A percentile compares a stretch with the other conserved stretches of the same genome.
Conservation (phyloP, 2,113 vertebrate genomes). For the Platysternon megacephalum region DNA sequence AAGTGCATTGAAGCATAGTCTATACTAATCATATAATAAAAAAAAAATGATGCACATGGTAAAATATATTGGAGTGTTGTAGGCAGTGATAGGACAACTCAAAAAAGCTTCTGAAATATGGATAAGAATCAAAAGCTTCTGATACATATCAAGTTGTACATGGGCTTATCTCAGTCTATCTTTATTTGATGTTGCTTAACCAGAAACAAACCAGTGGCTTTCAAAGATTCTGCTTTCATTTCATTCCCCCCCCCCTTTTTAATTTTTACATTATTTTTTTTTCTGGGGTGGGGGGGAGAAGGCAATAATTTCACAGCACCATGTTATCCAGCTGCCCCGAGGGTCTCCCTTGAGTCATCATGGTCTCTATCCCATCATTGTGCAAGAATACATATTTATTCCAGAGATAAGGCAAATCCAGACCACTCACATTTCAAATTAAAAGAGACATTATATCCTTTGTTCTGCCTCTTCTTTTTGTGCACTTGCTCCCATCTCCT, state of each 20-base stretch:
- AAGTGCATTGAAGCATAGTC: not conserved
- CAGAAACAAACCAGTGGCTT: not conserved
- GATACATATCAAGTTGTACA: not conserved
- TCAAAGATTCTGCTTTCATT: not conserved
- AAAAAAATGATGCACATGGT: not conserved
- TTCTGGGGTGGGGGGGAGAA: too few species aligned
- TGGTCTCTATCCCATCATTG: too few species aligned
- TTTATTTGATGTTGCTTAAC: not conserved
- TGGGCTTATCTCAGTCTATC: not conserved
- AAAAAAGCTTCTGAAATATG: not conserved
- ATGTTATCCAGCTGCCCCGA: not conserved
- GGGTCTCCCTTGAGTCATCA: too few species aligned
- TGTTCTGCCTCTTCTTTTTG: too few species aligned
- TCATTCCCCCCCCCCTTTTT: too few species aligned
- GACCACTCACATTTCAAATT: too few species aligned
- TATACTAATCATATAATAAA: not conserved
- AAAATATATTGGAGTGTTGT: not conserved
- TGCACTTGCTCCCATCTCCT: too few species aligned
- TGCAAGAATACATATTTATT: too few species aligned
- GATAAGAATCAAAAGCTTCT: not conserved
- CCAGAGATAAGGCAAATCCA: too few species aligned
- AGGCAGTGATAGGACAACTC: not conserved
- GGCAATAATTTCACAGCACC: too few species aligned
- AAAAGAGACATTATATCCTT: too few species aligned
- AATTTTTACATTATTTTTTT: not conserved